phyloP scores from a whole-genome alignment of 2,113 vertebrate species.

The Aptenodytes patagonicus region DNA sequence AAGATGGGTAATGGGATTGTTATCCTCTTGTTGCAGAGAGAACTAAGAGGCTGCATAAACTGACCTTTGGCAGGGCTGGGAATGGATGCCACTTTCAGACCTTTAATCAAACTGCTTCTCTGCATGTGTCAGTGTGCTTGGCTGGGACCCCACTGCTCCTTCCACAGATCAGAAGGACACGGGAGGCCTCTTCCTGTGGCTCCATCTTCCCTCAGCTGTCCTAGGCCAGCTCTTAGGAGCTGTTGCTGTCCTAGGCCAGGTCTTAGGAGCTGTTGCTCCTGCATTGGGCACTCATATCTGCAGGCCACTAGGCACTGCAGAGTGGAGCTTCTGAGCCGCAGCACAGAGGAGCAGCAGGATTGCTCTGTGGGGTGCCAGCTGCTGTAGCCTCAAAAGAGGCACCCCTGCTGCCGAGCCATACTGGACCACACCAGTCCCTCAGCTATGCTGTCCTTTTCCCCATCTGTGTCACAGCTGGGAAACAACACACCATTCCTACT shows the following conservation, averaged over 20 bases:
- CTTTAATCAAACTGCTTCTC: not conserved
- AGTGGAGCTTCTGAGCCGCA: not conserved
- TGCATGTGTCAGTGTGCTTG: not conserved
- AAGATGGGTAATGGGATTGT: not conserved
- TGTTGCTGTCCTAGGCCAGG: not conserved
- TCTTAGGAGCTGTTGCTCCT: not conserved
- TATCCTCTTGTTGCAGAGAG: not conserved
- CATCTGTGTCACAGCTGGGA: not conserved
- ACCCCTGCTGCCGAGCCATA: not conserved
- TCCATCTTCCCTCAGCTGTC: not conserved
- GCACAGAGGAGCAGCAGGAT: not conserved
- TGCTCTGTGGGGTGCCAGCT: not conserved
- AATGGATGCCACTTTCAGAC: not conserved
- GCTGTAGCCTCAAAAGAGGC: not conserved
- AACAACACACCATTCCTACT: not conserved
- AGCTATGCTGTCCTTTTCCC: not conserved
- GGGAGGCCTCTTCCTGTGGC: not conserved
- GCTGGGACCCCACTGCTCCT: not conserved
- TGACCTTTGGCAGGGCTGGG: not conserved
- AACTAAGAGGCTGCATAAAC: not conserved
- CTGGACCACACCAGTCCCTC: not conserved
- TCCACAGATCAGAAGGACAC: not conserved
- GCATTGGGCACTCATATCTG: accelerated
- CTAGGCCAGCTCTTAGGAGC: not conserved
- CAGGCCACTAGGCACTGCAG: not conserved